Base-by-base conservation (phyloP, 1,140 invertebrate genomes). In the Bombus sylvicola region DNA sequence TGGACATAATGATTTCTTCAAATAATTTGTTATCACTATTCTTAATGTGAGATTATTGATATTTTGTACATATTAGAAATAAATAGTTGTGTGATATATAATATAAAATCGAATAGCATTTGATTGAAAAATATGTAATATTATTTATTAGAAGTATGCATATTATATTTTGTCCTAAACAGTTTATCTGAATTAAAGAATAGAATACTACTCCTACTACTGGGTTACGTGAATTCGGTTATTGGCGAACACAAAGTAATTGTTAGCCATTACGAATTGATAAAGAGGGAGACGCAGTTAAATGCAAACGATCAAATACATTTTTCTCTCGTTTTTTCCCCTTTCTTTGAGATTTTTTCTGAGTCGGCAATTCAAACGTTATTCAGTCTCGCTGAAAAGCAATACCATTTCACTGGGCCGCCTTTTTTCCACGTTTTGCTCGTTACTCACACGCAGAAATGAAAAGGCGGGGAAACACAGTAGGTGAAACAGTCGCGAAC, bases 301-400 rank as follows among this genome's bases (percentile, higher is more conserved):
- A 77, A 77, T 41, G 31, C 28, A 69, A 77, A 31, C 81, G 73
- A 68, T 83, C 31, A 34, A 13, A 47, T 53, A 41, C 41, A 76
- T 41, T 41, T 73, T n/a, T 31, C 43, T n/a, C 28, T 3, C 28
- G 64, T 22, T 53, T 53, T 22, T 22, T 1, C 18, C 18, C 0
- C 18, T 22, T 53, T 68, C 18, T 39, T 53, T 25, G 25, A 69
- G 28, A 22, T 57, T 77, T 77, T 66, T 53, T 37, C 15, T 22
- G 62, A 68, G 34, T 39, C 34, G 10, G 64, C 81, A 41, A 83
- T 77, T 77, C 34, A 76, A 69, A 83, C 74, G 73, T 83, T 68
- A 77, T 83, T 77, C 81, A 57, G 37, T 57, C 62, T 28, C 62
- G 73, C 41, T 69, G 43, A 41, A 83, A 69, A 77, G 62, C 72